Percentiles rank a stretch among this genome's conserved stretches.
These are phyloP conservation scores for Terrapene triunguis DNA, from an alignment of 2,113 vertebrate genomes.

Conservation along the genomic window DNA sequence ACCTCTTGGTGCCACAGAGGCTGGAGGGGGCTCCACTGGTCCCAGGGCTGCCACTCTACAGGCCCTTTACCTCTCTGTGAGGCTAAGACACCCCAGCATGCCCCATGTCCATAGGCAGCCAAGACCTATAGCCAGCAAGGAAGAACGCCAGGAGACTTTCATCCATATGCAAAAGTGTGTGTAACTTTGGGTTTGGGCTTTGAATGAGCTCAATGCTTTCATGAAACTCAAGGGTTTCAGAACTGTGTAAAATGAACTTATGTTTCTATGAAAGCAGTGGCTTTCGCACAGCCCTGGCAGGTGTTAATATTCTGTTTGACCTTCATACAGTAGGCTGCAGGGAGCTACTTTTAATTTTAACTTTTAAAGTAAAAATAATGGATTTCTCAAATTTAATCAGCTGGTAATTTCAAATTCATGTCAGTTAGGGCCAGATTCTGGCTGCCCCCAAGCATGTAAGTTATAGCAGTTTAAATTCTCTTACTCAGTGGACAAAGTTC, in stretches of 20 bases:
- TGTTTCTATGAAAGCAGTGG: neutral
- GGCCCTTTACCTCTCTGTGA: neutral
- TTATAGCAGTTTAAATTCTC: slow-evolving; percentile 15
- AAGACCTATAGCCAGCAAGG: neutral
- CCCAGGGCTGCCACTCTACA: neutral
- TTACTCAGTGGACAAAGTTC: slow-evolving; percentile 8
- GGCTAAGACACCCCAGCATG: neutral
- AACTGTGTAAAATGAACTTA: neutral
- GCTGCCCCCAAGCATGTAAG: slow-evolving; percentile 4
- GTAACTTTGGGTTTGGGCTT: neutral
- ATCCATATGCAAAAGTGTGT: neutral
- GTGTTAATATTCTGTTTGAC: slow-evolving; percentile 52
- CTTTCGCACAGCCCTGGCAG: neutral
- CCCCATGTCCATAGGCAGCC: neutral
- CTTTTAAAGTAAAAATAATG: slow-evolving; percentile 54
- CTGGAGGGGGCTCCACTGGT: neutral
- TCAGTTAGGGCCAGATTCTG: slow-evolving; percentile 37
- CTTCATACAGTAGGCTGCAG: slow-evolving; percentile 31
- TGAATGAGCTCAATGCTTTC: neutral
- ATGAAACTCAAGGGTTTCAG: neutral
- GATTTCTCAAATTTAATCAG: slow-evolving; percentile 43
- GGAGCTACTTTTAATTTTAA: slow-evolving; percentile 42
- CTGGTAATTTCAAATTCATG: slow-evolving; percentile 16
- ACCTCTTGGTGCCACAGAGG: neutral
- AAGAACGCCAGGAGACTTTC: fast-evolving